Conservation (phyloP, 2,888 invertebrate genomes). For the Rhorus exstirpatorius region DNA sequence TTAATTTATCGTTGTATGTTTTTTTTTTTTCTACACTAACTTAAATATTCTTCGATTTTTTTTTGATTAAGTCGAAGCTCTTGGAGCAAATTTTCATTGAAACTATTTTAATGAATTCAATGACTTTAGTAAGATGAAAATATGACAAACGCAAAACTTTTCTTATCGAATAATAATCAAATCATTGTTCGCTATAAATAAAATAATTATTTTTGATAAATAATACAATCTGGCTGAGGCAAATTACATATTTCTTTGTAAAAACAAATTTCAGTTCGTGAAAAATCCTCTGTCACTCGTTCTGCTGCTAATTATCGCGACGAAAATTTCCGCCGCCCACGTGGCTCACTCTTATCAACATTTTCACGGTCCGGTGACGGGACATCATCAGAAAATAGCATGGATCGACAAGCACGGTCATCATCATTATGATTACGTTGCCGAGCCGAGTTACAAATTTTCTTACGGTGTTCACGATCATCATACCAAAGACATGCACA, state of each 20-base stretch:
- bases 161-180: no score
- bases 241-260: not conserved
- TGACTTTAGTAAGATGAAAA: no score
- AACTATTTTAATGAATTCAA: no score
- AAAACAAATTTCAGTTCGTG: slow-evolving; percentile 30
- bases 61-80: no score
- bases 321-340: slow-evolving; percentile 30
- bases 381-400: slow-evolving; percentile 66
- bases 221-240: no score
- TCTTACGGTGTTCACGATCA: slow-evolving; percentile 71
- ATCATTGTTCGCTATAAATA: no score
- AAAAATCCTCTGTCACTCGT: slow-evolving; percentile 21
- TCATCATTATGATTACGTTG: slow-evolving; percentile 72
- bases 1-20: no score
- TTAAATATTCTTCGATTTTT: no score
- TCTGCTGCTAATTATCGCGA: slow-evolving; percentile 29
- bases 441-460: slow-evolving; percentile 71
- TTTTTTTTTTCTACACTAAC: no score
- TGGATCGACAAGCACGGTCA: slow-evolving; percentile 73
- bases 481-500: slow-evolving; percentile 72
- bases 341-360: slow-evolving; percentile 71
- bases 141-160: no score
- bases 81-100: no score
- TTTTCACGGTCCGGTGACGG: slow-evolving; percentile 71
- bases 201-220: not conserved